Evolutionary conservation across 2,797 vertebrate genomes (phyloP).

Genomic region (Crossoptilon crossoptilon): DNA sequence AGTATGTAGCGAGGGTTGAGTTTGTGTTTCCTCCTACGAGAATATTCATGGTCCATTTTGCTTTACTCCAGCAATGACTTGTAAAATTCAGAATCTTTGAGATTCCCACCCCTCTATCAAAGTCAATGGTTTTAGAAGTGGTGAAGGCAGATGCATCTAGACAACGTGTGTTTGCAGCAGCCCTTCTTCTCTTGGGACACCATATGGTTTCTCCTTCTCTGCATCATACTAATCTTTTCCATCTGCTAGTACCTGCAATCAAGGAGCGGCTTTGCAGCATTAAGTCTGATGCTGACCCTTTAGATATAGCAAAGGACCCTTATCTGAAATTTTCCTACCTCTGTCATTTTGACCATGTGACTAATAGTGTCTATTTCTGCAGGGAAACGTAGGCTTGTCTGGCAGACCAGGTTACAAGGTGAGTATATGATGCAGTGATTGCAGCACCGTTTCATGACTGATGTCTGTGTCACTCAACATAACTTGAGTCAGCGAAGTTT

Average conservation of each 20-base stretch:
- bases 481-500: neutral
- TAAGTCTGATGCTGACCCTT: neutral
- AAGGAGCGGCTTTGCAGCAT: neutral
- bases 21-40: rapidly evolving
- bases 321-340: neutral
- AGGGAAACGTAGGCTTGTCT: constrained; percentile 93
- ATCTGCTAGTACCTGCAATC: neutral
- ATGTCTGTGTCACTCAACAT: neutral
- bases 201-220: neutral
- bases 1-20: neutral
- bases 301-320: neutral
- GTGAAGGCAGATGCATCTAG: neutral
- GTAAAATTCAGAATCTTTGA: neutral
- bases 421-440: neutral
- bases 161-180: neutral
- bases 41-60: rapidly evolving
- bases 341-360: neutral
- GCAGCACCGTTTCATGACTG: neutral
- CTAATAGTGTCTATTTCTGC: neutral
- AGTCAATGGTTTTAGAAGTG: neutral
- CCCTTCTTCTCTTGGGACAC: neutral
- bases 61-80: neutral
- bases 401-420: constrained; percentile 91
- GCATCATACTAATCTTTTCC: neutral
- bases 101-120: neutral